These are phyloP conservation scores for Apis mellifera DNA, from an alignment of 1,140 invertebrate species.

Conservation along the genomic window Amel_HAv3.1 CM009932.2:279001-279500, in stretches of 20 bases:
- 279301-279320: slow-evolving; percentile 84
- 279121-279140: background rate
- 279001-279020: slow-evolving; percentile 16
- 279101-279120: background rate
- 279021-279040: background rate
- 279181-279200: background rate
- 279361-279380: slow-evolving; percentile 87
- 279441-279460: slow-evolving; percentile 88
- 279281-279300: slow-evolving; percentile 85
- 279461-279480: slow-evolving; percentile 80
- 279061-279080: too few relatives aligned
- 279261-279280: slow-evolving; percentile 86
- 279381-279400: slow-evolving; percentile 86
- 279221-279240: background rate
- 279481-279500: too few relatives aligned
- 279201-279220: background rate
- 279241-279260: slow-evolving; percentile 41
- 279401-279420: slow-evolving; percentile 86
- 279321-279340: slow-evolving; percentile 86
- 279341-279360: slow-evolving; percentile 89
- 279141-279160: too few relatives aligned
- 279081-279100: background rate
- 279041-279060: background rate
- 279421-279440: slow-evolving; percentile 87
- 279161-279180: background rate